Conservation (phyloP, 2,113 vertebrate species). For the Etheostoma spectabile region DNA sequence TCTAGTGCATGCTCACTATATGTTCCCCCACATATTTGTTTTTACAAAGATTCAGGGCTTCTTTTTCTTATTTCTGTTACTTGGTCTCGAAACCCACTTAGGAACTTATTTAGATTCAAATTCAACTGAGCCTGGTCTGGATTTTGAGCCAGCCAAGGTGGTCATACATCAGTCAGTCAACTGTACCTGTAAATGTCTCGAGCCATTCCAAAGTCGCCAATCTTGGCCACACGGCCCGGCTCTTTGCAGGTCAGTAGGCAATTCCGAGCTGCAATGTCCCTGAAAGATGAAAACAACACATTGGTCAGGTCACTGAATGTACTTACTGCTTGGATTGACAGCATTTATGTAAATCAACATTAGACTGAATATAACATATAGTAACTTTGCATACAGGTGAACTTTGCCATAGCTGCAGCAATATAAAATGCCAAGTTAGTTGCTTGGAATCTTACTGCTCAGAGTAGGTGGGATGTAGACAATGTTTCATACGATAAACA, state of each 20-base stretch:
- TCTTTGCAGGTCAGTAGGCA: constrained; percentile 97
- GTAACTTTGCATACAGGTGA: no score
- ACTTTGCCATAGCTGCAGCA: no score
- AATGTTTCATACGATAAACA: no score
- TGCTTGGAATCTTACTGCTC: no score
- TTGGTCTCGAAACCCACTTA: neutral
- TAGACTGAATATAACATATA: no score
- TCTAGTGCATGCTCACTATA: neutral
- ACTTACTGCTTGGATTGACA: neutral
- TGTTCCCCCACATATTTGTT: neutral
- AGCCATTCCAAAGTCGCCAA: constrained; percentile 99
- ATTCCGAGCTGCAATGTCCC: constrained; percentile 98
- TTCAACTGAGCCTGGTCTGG: neutral
- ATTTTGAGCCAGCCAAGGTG: no score
- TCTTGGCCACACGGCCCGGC: constrained; percentile 94
- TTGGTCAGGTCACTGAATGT: neutral
- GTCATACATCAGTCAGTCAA: neutral
- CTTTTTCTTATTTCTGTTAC: neutral
- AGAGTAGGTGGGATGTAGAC: no score
- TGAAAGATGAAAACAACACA: constrained; percentile 68
- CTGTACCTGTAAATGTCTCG: constrained; percentile 97
- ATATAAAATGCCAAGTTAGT: no score
- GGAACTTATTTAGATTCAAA: neutral
- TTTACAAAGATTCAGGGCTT: neutral
- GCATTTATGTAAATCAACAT: no score